A percentile compares a stretch with the other conserved stretches of the same genome.
Conservation (phyloP, 1,140 invertebrate genomes). For the Drosophila prosaltans region DNA sequence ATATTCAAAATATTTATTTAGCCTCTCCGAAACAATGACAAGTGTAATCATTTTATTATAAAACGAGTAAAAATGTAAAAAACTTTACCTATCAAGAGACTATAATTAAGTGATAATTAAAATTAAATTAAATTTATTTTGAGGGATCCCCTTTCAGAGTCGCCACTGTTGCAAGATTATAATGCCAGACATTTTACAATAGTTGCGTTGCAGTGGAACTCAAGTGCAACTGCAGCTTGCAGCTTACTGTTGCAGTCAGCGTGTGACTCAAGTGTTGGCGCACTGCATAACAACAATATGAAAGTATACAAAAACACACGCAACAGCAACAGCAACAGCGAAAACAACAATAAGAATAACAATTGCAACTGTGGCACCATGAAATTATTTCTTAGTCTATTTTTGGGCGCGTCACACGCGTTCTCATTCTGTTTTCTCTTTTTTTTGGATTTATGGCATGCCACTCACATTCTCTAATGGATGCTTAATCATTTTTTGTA, state of each 20-base stretch:
- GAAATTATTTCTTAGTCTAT: slow-evolving; percentile 40
- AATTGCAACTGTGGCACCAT: slow-evolving; percentile 41
- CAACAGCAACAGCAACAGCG: slow-evolving; percentile 29
- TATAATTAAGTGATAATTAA: no score
- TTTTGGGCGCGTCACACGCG: slow-evolving; percentile 6
- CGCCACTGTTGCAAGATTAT: slow-evolving; percentile 51
- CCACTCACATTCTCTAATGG: slow-evolving; percentile 61
- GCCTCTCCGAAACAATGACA: no score
- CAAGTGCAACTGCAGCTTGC: slow-evolving; percentile 55
- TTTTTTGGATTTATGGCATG: slow-evolving; percentile 50
- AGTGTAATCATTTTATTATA: no score
- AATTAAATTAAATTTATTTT: background rate
- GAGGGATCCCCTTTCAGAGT: slow-evolving; percentile 9
- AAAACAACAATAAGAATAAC: slow-evolving; percentile 25
- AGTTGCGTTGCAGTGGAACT: slow-evolving; percentile 33
- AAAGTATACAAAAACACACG: slow-evolving; percentile 17
- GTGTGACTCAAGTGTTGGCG: slow-evolving; percentile 43
- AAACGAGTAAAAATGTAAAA: no score
- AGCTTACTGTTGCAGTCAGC: background rate
- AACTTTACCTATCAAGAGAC: no score
- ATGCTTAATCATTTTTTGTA: slow-evolving; percentile 57
- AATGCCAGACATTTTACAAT: slow-evolving; percentile 60
- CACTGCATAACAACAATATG: slow-evolving; percentile 28
- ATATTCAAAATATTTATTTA: no score
- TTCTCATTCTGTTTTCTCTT: background rate